phyloP scores from a whole-genome alignment of 2,113 vertebrate genomes.

The Lonchura striata region DNA sequence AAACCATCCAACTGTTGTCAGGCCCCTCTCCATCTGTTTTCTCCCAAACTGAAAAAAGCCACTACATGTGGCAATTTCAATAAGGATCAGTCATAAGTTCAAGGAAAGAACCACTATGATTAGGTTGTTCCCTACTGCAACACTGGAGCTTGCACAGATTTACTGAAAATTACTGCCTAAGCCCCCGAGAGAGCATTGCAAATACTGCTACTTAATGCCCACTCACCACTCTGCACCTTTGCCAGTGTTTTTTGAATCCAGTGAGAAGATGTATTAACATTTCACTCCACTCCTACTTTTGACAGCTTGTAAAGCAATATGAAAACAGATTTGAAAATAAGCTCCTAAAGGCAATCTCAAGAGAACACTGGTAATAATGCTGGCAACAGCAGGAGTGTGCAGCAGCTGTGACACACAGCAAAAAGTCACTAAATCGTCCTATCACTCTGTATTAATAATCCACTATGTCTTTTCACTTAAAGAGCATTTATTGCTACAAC shows the following conservation, averaged over 20 bases:
- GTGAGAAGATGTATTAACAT: background rate
- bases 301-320: background rate
- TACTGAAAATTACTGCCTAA: background rate
- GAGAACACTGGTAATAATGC: background rate
- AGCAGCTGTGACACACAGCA: background rate
- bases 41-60: background rate
- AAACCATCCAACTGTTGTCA: background rate
- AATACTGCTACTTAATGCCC: background rate
- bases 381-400: background rate
- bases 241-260: background rate
- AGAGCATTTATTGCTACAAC: background rate
- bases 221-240: rapidly evolving
- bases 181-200: background rate
- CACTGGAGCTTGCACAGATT: background rate
- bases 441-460: background rate
- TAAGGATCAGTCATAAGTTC: rapidly evolving
- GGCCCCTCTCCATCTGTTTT: background rate
- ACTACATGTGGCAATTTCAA: background rate
- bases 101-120: rapidly evolving
- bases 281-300: background rate
- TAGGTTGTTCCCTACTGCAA: background rate
- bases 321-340: background rate
- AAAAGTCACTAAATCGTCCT: background rate
- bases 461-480: background rate
- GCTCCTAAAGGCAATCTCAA: background rate